phyloP scores from a whole-genome alignment of 2,888 invertebrate genomes.

The Metacarcinus magister region DNA sequence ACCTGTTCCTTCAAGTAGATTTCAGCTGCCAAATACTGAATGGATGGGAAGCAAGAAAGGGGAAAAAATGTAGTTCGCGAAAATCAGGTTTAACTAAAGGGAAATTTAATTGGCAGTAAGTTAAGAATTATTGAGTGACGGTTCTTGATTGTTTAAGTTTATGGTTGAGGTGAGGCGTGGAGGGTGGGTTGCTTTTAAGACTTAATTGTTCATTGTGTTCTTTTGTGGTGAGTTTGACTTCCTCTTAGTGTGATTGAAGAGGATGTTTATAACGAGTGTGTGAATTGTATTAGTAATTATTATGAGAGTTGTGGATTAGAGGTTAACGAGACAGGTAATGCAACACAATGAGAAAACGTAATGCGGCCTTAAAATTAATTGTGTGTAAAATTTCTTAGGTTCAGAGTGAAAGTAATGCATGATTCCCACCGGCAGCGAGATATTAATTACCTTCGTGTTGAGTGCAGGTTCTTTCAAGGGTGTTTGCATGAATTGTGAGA shows the following conservation, averaged over 20 bases:
- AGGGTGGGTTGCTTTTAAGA: background rate
- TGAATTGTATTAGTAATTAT: background rate
- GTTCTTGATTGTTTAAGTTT: background rate
- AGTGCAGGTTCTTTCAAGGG: background rate
- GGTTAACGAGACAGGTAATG: background rate
- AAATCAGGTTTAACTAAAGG: background rate
- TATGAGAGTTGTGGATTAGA: background rate
- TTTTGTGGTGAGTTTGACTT: background rate
- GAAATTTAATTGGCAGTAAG: background rate
- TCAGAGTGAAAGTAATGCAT: background rate
- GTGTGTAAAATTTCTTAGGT: background rate
- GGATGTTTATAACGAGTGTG: background rate
- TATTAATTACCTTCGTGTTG: background rate
- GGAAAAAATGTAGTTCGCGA: background rate
- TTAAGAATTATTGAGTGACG: background rate
- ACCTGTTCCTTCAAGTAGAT: background rate
- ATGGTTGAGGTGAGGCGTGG: background rate
- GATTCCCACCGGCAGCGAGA: background rate
- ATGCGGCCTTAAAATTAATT: background rate
- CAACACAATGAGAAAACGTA: background rate
- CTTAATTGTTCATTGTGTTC: background rate
- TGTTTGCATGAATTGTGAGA: background rate
- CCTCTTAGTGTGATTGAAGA: background rate
- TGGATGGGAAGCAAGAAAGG: background rate
- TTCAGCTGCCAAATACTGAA: background rate